A percentile compares a stretch with the other conserved stretches of the same genome.
phyloP scores from a whole-genome alignment of 53 echinoderm and acorn worm genomes.

The Henricia sp. region DNA sequence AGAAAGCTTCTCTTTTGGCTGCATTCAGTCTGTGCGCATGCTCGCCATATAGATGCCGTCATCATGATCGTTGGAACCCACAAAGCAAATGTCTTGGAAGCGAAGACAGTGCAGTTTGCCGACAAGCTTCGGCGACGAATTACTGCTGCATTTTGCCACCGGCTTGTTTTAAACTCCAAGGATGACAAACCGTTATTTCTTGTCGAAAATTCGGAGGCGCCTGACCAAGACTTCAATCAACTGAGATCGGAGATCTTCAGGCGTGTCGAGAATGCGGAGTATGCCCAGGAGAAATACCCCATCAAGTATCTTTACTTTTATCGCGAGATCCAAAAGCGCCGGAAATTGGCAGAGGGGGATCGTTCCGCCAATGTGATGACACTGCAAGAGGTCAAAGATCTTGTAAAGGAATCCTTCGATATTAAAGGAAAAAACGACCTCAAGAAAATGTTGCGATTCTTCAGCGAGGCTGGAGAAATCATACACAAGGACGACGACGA shows the following conservation, averaged over 20 bases:
- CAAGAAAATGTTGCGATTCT: slow-evolving; percentile 21
- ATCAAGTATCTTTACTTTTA: slow-evolving; percentile 40
- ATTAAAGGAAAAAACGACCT: background rate
- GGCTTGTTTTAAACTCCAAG: background rate
- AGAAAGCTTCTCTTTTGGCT: no score
- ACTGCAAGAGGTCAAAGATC: background rate
- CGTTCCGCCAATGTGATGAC: slow-evolving; percentile 2
- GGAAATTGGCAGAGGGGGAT: slow-evolving; percentile 4
- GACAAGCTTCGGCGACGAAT: background rate
- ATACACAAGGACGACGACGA: slow-evolving; percentile 27
- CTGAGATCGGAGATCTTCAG: slow-evolving; percentile 40
- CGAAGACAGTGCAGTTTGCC: background rate
- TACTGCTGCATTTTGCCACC: slow-evolving; percentile 12
- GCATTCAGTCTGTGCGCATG: no score
- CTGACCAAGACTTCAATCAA: slow-evolving; percentile 17
- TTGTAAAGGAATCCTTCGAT: background rate
- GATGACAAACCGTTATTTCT: background rate
- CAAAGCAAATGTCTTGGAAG: slow-evolving; percentile 10
- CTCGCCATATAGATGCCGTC: no score
- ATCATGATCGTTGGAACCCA: slow-evolving; percentile 60
- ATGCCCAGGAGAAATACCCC: slow-evolving; percentile 10
- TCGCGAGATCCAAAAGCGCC: slow-evolving; percentile 13
- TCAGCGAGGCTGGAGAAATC: slow-evolving; percentile 44
- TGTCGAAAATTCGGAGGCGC: slow-evolving; percentile 36
- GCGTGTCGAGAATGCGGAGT: slow-evolving; percentile 10